These are phyloP conservation scores for Virgularia gustaviana DNA, from an alignment of 92 coral and sea anemone species.

Conservation along the genomic window DNA sequence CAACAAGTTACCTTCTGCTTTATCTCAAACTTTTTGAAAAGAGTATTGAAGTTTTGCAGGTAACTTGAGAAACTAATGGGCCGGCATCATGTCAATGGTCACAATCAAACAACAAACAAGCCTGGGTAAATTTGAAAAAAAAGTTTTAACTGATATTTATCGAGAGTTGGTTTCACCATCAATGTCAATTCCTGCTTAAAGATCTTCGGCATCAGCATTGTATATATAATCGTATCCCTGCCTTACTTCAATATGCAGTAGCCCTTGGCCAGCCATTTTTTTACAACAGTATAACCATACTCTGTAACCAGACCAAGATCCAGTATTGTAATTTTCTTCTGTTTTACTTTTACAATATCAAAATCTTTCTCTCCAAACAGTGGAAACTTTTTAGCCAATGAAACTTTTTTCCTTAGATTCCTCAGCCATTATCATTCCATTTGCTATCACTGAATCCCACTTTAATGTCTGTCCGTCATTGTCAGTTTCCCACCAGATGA, in stretches of 20 bases:
- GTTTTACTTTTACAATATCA: conserved; percentile 53
- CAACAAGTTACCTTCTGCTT: conserved; percentile 12
- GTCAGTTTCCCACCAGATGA: neutral
- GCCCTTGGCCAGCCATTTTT: conserved; percentile 46
- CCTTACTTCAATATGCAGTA: conserved; percentile 26
- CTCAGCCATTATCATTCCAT: neutral
- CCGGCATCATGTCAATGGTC: conserved; percentile 11
- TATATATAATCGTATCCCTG: neutral
- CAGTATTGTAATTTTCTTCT: conserved; percentile 35
- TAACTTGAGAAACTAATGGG: neutral
- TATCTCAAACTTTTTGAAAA: conserved; percentile 19
- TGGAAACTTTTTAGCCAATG: conserved; percentile 41
- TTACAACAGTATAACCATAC: conserved; percentile 45
- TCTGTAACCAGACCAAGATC: conserved; percentile 53
- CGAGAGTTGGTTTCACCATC: neutral
- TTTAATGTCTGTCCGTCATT: neutral
- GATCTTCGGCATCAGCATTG: neutral
- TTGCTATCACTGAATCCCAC: neutral
- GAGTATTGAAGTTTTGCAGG: conserved; percentile 17
- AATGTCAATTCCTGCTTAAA: neutral
- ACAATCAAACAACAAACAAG: conserved; percentile 7
- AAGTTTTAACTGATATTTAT: conserved; percentile 1
- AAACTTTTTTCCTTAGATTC: neutral
- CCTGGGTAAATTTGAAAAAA: conserved; percentile 5
- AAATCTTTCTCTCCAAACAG: conserved; percentile 50